Evolutionary conservation across 2,888 invertebrate genomes (phyloP), one percentile per base, ranked within the genome.

Genomic region (Plagiodera versicolora): DNA sequence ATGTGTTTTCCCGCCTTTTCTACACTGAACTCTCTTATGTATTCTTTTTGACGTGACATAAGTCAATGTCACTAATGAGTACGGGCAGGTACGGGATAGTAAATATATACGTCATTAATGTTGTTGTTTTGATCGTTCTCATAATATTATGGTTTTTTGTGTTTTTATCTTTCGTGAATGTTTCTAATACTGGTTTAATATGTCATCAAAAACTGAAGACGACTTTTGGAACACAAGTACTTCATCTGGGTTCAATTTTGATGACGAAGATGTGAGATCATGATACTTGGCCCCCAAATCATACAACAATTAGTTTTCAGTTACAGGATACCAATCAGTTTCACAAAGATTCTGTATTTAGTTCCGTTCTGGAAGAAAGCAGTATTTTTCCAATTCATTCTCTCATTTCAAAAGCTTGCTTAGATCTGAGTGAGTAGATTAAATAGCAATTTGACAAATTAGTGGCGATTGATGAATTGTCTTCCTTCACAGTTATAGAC

Each of bases 171-270:
- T n/a, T n/a, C n/a, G n/a, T n/a, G n/a, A 39, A 39, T 39, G 39
- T 39, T 9, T 39, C 16, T 39, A 39, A 9, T 32, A 9, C 48
- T 11, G 30, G 44, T 51, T 55, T 32, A 54, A 47, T 51, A 67
- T 69, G 67, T 20, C 54, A 28, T 64, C 54, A 47, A 67, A 69
- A 59, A 66, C 20, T 47, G 87, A 87, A 52, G 89, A 89, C 61
- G 90, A 88, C 70, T 92, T 89, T 79, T 93, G 93, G 93, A 89
- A 90, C 75, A 87, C 86, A 39, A 89, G 87, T 70, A 86, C 87
- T 70, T 89, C 87, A 11, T 86, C 86, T 66, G 89, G 89, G 0
- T 90, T 92, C 69, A 89, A 85, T 76, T 93, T 93, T 75, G 92
- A 92, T 68, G 91, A 90, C 63, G 89, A 90, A 24, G 70, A 67